These are phyloP conservation scores for Hyperoplus lanceolatus DNA, from an alignment of 2,797 vertebrate genomes.

Conservation along the genomic window DNA sequence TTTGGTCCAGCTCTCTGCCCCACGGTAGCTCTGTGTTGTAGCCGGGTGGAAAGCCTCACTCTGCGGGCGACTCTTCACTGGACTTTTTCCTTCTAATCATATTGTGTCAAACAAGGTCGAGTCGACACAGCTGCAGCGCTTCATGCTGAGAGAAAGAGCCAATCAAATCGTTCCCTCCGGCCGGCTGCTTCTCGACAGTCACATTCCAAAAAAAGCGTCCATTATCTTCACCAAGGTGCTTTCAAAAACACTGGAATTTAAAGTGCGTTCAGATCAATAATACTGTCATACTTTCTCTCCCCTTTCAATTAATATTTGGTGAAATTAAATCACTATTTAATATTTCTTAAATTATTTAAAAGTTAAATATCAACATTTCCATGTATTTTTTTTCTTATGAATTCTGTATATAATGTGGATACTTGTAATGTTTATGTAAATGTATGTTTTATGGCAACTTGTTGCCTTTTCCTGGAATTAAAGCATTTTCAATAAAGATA, in stretches of 20 bases:
- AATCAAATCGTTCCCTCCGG: slow-evolving; percentile 26
- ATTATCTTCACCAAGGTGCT: slow-evolving; percentile 12
- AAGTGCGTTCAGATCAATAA: slow-evolving; percentile 69
- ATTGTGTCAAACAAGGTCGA: slow-evolving; percentile 44
- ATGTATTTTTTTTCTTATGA: neutral
- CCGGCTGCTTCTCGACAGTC: slow-evolving; percentile 18
- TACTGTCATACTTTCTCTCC: slow-evolving; percentile 52
- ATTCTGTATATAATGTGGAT: neutral
- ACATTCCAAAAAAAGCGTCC: slow-evolving; percentile 21
- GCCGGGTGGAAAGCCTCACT: slow-evolving; percentile 28
- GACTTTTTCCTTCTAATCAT: slow-evolving; percentile 39
- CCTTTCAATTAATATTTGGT: slow-evolving; percentile 39
- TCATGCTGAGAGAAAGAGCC: slow-evolving; percentile 12
- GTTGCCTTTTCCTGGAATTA: neutral
- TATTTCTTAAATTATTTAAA: slow-evolving; percentile 20
- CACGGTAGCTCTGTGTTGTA: slow-evolving; percentile 21
- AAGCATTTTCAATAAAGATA: neutral
- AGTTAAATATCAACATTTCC: slow-evolving; percentile 6
- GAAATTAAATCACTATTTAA: slow-evolving; percentile 62
- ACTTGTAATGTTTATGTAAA: neutral
- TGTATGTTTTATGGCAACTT: neutral
- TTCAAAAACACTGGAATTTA: slow-evolving; percentile 42
- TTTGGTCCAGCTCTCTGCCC: neutral
- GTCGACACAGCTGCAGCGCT: slow-evolving; percentile 38
- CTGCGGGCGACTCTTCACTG: slow-evolving; percentile 9